Percentiles rank a stretch among this genome's conserved stretches.
These are phyloP conservation scores for Brachystomella parvula DNA, from an alignment of 1,140 invertebrate species.

Conservation along the genomic window DNA sequence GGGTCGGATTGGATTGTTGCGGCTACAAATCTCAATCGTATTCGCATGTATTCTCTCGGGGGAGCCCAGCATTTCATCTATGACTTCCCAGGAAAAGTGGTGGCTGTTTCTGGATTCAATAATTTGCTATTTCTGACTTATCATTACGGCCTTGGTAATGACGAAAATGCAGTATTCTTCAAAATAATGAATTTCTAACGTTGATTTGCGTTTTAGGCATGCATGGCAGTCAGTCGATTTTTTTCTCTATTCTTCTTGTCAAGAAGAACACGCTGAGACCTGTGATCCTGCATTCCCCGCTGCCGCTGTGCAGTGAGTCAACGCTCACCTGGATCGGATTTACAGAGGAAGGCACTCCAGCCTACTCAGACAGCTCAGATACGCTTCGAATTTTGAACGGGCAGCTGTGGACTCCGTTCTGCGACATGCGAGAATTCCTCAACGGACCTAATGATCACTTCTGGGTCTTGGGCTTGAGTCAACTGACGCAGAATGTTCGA, in stretches of 20 bases:
- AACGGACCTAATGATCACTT: slow-evolving; percentile 64
- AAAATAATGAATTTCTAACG: background rate
- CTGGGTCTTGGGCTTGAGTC: slow-evolving; percentile 69
- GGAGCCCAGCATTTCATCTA: slow-evolving; percentile 72
- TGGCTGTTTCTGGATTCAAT: slow-evolving; percentile 59
- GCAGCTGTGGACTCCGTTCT: slow-evolving; percentile 64
- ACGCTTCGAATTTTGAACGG: slow-evolving; percentile 56
- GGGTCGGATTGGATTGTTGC: slow-evolving; percentile 67
- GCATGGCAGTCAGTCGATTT: slow-evolving; percentile 46
- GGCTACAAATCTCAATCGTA: slow-evolving; percentile 60
- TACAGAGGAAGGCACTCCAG: slow-evolving; percentile 67
- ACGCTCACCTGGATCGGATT: slow-evolving; percentile 73
- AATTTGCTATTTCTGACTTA: slow-evolving; percentile 68
- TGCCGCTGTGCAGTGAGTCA: slow-evolving; percentile 62
- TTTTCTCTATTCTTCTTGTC: slow-evolving; percentile 43
- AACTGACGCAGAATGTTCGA: slow-evolving; percentile 63
- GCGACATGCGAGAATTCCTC: slow-evolving; percentile 53
- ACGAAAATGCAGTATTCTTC: background rate
- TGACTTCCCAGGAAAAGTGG: slow-evolving; percentile 60
- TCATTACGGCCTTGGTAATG: slow-evolving; percentile 55
- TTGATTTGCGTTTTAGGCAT: slow-evolving; percentile 31
- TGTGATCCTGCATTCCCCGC: slow-evolving; percentile 40
- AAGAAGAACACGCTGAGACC: slow-evolving; percentile 34
- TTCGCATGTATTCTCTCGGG: slow-evolving; percentile 74
- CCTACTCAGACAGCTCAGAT: slow-evolving; percentile 58